Conservation (phyloP, 2,113 vertebrate species). For the Apteryx mantelli region DNA sequence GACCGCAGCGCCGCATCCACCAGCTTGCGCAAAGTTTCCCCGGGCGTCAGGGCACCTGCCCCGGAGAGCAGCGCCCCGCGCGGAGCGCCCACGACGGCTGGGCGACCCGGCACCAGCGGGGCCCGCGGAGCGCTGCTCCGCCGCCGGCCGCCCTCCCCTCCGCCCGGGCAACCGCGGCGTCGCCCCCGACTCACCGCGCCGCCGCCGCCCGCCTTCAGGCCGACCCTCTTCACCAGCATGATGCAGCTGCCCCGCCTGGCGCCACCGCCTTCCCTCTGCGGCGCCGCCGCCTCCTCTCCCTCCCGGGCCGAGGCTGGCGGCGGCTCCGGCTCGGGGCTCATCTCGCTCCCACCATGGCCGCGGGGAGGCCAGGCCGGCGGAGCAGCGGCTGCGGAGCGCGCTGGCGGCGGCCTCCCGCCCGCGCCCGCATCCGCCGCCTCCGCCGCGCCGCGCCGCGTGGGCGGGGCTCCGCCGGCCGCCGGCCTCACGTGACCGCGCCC, state of each 20-base stretch:
- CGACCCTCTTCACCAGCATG: conserved; percentile 33
- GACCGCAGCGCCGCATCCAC: too few species aligned
- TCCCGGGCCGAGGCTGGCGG: not conserved
- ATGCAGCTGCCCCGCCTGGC: not conserved
- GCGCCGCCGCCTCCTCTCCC: not conserved
- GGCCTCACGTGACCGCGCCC: not conserved
- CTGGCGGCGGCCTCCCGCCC: not conserved
- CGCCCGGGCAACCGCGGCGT: too few species aligned
- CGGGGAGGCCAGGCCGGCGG: not conserved
- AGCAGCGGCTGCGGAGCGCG: not conserved
- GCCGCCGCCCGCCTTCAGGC: not conserved
- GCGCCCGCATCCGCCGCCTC: not conserved
- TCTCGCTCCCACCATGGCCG: not conserved
- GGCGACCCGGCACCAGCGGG: too few species aligned
- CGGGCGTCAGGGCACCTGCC: too few species aligned
- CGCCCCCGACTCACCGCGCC: not conserved
- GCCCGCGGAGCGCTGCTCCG: not conserved
- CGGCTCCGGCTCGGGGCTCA: not conserved
- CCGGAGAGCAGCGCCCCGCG: too few species aligned
- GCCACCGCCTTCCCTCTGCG: not conserved
- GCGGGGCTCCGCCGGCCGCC: not conserved
- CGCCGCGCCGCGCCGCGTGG: too few species aligned
- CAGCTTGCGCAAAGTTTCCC: too few species aligned
- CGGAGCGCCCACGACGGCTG: too few species aligned
- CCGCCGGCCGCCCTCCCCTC: not conserved